Conservation (phyloP, 2,888 invertebrate genomes). For the Drosophila lutescens region DNA sequence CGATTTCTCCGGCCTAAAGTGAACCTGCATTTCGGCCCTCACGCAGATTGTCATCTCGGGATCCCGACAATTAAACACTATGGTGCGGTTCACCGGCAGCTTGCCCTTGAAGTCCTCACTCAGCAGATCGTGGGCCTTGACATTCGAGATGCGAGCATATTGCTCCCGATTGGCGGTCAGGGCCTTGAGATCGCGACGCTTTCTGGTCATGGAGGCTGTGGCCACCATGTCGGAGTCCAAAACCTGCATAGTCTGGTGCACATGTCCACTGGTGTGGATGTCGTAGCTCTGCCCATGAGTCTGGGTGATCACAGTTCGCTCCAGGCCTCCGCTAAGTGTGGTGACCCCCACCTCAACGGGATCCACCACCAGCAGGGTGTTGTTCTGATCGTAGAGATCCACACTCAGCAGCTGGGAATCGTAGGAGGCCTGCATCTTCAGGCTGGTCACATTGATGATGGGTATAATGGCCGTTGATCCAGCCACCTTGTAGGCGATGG, state of each 20-base stretch:
- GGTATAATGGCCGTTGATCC: slow-evolving; percentile 75
- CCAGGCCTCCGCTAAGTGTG: slow-evolving; percentile 30
- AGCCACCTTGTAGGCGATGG: slow-evolving; percentile 81
- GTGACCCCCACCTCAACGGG: slow-evolving; percentile 70
- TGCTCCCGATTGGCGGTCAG: slow-evolving; percentile 77
- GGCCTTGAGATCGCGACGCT: slow-evolving; percentile 72
- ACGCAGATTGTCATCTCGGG: slow-evolving; percentile 80
- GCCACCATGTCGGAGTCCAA: slow-evolving; percentile 62
- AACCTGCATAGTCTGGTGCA: slow-evolving; percentile 50
- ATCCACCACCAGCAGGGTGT: slow-evolving; percentile 80
- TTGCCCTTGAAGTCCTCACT: slow-evolving; percentile 81
- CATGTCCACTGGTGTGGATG: slow-evolving; percentile 60
- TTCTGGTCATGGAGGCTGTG: slow-evolving; percentile 67
- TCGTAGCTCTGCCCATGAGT: slow-evolving; percentile 61
- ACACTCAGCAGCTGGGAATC: slow-evolving; percentile 78
- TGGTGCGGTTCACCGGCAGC: slow-evolving; percentile 83
- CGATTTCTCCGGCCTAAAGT: slow-evolving; percentile 81
- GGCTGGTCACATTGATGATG: slow-evolving; percentile 81
- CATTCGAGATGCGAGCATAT: slow-evolving; percentile 79
- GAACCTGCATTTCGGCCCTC: slow-evolving; percentile 81
- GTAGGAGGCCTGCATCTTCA: slow-evolving; percentile 81
- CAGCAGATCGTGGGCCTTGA: slow-evolving; percentile 76
- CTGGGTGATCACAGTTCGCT: slow-evolving; percentile 40
- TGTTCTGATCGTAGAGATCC: slow-evolving; percentile 81
- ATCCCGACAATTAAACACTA: slow-evolving; percentile 83